Conservation (phyloP, 1,140 invertebrate genomes). For the Matsumurasca onukii region DNA sequence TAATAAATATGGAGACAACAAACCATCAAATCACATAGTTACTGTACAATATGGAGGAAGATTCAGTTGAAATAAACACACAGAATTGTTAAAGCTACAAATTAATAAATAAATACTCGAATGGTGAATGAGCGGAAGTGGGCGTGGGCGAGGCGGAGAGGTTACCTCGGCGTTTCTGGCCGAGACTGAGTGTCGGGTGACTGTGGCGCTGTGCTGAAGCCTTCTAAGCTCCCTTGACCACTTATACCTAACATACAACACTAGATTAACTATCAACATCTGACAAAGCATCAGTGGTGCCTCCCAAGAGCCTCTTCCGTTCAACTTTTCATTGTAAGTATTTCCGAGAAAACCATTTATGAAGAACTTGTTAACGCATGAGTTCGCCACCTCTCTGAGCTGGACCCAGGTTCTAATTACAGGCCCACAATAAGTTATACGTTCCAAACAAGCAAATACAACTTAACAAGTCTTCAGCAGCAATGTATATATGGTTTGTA, state of each 20-base stretch:
- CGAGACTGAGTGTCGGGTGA: slow-evolving; percentile 35
- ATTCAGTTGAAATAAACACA: neutral
- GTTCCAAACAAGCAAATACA: too few species aligned
- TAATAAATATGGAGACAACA: slow-evolving; percentile 22
- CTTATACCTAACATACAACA: slow-evolving; percentile 25
- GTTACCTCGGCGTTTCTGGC: slow-evolving; percentile 24
- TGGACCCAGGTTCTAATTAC: too few species aligned
- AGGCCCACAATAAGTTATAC: too few species aligned
- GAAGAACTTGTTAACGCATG: too few species aligned
- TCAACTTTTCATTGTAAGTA: too few species aligned
- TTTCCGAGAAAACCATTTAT: too few species aligned
- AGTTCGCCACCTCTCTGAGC: too few species aligned
- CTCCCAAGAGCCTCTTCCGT: too few species aligned
- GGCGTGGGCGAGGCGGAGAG: neutral
- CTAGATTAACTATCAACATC: too few species aligned
- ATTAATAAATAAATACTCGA: neutral
- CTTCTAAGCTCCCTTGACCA: slow-evolving; percentile 40
- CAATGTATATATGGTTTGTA: too few species aligned
- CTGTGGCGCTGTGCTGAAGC: slow-evolving; percentile 41
- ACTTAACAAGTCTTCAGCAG: too few species aligned
- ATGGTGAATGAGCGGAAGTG: neutral
- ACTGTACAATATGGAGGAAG: slow-evolving; percentile 9
- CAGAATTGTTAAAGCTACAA: neutral
- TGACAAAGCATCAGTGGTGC: too few species aligned
- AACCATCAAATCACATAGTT: slow-evolving; percentile 13